Evolutionary conservation across 2,888 invertebrate species (phyloP).

Genomic region (Luperina nickerlii): DNA sequence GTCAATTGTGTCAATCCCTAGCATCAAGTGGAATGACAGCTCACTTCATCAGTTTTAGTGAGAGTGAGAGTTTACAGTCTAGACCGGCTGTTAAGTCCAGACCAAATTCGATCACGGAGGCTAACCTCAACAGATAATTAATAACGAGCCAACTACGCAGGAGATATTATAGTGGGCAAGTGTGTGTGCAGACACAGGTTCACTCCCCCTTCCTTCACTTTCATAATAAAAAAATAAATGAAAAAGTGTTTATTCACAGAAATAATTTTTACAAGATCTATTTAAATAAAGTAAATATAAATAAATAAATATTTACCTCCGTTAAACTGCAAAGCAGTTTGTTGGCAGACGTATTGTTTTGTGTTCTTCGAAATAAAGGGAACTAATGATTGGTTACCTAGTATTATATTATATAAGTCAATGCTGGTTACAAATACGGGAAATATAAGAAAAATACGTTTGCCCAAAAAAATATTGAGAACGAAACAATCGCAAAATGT

Average conservation of each 20-base stretch:
- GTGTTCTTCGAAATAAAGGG: not conserved
- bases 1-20: too few species aligned
- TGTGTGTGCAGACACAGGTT: not conserved
- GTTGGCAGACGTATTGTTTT: not conserved
- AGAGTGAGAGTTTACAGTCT: too few species aligned
- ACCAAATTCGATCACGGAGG: not conserved
- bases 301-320: too few species aligned
- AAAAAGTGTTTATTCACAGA: too few species aligned
- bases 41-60: too few species aligned
- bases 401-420: too few species aligned
- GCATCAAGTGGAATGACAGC: too few species aligned
- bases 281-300: too few species aligned
- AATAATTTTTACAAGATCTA: too few species aligned
- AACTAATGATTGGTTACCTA: not conserved
- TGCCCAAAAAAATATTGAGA: not conserved
- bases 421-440: not conserved
- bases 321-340: too few species aligned
- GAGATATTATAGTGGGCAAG: not conserved
- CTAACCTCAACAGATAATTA: not conserved
- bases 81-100: too few species aligned
- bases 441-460: not conserved
- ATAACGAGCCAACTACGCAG: not conserved
- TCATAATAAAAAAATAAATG: not conserved
- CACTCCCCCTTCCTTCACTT: not conserved
- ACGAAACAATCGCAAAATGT: not conserved